Evolutionary conservation across 2,113 vertebrate species (phyloP).

Genomic region (Barbus barbus): DNA sequence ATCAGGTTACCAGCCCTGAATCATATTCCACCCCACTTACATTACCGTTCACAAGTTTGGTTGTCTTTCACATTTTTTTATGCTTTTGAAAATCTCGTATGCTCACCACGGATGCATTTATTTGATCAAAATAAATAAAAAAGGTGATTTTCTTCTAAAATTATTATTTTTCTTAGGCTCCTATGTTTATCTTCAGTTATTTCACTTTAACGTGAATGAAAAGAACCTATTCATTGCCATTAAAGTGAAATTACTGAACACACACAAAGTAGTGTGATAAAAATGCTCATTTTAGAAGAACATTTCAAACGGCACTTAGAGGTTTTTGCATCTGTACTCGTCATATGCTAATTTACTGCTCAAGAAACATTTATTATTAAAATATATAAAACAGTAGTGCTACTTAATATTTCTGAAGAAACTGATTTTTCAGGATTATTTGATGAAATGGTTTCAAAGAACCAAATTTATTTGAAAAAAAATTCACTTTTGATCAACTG

Average conservation of each 20-base stretch:
- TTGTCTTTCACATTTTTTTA: no score
- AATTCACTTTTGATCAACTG: background rate
- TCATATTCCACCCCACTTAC: background rate
- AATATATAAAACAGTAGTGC: background rate
- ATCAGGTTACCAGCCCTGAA: background rate
- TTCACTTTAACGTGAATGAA: no score
- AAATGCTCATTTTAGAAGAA: no score
- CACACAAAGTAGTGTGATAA: no score
- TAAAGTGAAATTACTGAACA: no score
- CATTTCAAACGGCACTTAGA: no score
- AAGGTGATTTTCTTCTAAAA: background rate
- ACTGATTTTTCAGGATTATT: background rate
- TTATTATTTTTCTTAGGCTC: no score
- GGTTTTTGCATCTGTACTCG: no score
- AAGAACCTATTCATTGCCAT: no score
- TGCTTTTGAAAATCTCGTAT: background rate
- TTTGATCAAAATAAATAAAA: background rate
- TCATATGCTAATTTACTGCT: background rate
- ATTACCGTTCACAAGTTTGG: background rate
- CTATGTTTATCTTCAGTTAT: no score
- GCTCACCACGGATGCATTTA: background rate
- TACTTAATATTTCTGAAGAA: background rate
- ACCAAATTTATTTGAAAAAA: background rate
- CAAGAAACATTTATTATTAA: background rate
- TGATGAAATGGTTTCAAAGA: background rate